Evolutionary conservation across 2,113 vertebrate species (phyloP), one percentile per base, ranked within the genome.

Genomic region (Engraulis encrasicolus): DNA sequence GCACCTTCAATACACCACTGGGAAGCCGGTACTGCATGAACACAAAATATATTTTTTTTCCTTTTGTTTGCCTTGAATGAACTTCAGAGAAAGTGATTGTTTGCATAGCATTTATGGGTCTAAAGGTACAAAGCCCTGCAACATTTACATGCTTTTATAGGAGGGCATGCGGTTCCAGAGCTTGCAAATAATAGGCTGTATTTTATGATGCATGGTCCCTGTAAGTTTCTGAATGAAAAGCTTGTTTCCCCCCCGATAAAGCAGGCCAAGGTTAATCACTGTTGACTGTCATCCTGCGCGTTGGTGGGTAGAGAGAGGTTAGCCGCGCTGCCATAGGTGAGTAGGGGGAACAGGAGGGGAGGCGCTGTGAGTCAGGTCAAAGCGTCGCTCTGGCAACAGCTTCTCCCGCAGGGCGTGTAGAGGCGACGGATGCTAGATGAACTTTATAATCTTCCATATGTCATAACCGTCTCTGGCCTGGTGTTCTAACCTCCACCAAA

Each of bases 181-280:
- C 50, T 52, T 0, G 12, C 66, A 18, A 74, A 74, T 74, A 74
- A 74, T 74, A 34, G 31, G 34, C 27, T 74, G 66, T 27, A 23
- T 74, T 74, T 31, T 74, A 27, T 31, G 27, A 15, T 74, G 66
- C 66, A 34, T 31, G 27, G 5, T 34, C 66, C 27, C 27, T 74
- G 66, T 17, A 31, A 34, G 12, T 34, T 31, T 74, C 40, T 9
- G 40, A 34, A 27, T 15, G 14, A 74, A 14, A 74, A 14, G 11
- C 40, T 45, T 9, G 12, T 4, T n/a, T 34, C 2, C 17, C 66
- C 66, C 66, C 31, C 12, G 66, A 74, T 15, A 74, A 31, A 74
- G 31, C 31, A 74, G 66, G 66, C 23, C 58, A 66, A 66, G 58
- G 58, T 66, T 66, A 66, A 66, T 66, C 58, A 66, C 58, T 31